These are phyloP conservation scores for Lamprotornis superbus DNA, from an alignment of 2,113 vertebrate genomes.

Conservation along the genomic window DNA sequence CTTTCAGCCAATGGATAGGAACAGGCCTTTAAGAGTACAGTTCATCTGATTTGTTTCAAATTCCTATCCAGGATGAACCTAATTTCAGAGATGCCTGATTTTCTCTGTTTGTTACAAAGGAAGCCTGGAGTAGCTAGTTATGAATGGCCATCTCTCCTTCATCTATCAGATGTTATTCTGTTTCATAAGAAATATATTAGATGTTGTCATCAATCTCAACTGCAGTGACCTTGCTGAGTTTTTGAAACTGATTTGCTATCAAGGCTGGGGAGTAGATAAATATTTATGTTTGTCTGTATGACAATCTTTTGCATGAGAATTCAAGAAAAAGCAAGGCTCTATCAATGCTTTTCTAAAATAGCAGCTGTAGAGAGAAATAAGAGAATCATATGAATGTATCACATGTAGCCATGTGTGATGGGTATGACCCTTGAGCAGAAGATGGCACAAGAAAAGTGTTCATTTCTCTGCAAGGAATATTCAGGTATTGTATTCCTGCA, in stretches of 20 bases:
- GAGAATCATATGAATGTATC: not conserved
- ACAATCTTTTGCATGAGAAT: not conserved
- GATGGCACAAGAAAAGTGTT: not conserved
- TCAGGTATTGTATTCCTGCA: not conserved
- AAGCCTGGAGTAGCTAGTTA: not conserved
- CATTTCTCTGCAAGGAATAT: not conserved
- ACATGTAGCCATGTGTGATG: rapidly evolving
- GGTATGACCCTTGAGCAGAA: not conserved
- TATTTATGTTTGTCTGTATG: not conserved
- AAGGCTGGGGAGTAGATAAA: not conserved
- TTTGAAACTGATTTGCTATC: not conserved
- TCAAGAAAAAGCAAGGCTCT: not conserved
- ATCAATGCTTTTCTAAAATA: slow-evolving; percentile 36
- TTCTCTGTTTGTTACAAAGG: not conserved
- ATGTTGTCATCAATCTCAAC: not conserved
- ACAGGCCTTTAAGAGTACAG: not conserved
- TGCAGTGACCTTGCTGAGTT: not conserved
- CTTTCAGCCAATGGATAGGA: not conserved
- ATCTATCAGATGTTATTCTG: not conserved
- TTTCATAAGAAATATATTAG: not conserved
- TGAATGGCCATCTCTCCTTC: not conserved
- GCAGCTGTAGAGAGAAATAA: not conserved
- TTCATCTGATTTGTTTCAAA: not conserved
- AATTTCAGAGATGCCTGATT: not conserved
- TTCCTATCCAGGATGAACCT: not conserved